Base-by-base conservation (phyloP, 2,113 vertebrate species). In the Enhydra lutris region DNA sequence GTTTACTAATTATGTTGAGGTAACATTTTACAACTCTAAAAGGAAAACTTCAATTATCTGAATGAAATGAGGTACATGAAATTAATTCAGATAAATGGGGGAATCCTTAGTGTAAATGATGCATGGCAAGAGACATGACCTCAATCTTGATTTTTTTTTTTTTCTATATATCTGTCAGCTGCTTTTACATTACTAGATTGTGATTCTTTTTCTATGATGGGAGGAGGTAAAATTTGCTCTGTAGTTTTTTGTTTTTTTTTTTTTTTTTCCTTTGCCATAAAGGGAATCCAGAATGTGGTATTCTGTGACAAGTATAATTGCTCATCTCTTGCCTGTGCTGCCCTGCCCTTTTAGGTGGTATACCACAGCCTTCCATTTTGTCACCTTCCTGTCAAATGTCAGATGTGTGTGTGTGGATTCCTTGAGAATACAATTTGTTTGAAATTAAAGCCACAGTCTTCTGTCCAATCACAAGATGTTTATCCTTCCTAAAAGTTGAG, bases 1-100 rank as follows among this genome's bases (percentile, higher is more conserved):
- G 93, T 95, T 97, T 97, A 92, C 94, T 98, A 95, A 97, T 98
- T 98, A 96, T 92, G 86, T 97, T 97, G 94, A 95, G 74, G 97
- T 97, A 98, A 98, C 93, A 96, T 47, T 98, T 97, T 86, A 79
- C 24, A 97, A 93, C 55, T 96, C 89, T 95, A 87, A 97, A 94
- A 97, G 97, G 88, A 95, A 98, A 93, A 95, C 96, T 96, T 97
- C 97, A 97, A 96, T 98, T 98, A 98, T 97, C 93, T 97, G 97
- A 97, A 97, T 97, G 93, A 98, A 97, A 97, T 95, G 97, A 97
- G 65, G 93, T 96, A 87, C 74, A 80, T 97, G 95, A 98, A 97
- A 96, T 97, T 97, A 97, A 98, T 97, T 97, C 96, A 97, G 89
- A 96, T 95, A 97, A 97, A 95, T 97, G 89, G 55, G 85, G 95